Percentiles rank a stretch among this genome's conserved stretches.
phyloP scores from a whole-genome alignment of 2,113 vertebrate genomes.

The Gavia stellata region DNA sequence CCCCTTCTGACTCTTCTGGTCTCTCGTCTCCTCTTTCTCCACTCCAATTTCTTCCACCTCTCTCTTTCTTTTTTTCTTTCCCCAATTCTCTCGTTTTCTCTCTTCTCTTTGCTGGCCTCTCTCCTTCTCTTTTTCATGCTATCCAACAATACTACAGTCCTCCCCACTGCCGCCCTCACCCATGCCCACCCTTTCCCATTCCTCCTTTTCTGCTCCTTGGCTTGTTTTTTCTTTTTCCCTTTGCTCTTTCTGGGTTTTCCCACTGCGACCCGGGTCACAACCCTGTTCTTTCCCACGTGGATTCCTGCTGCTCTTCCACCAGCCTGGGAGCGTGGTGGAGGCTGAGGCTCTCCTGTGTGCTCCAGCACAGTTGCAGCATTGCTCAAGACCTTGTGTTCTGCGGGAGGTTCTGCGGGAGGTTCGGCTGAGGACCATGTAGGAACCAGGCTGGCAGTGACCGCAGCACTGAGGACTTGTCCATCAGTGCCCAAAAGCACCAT shows the following conservation, averaged over 20 bases:
- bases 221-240: background rate
- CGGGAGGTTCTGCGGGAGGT: background rate
- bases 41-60: background rate
- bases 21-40: background rate
- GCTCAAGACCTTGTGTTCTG: background rate
- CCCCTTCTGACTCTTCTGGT: background rate
- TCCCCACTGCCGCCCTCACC: background rate
- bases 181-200: background rate
- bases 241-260: background rate
- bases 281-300: background rate
- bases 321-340: background rate
- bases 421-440: background rate
- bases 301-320: background rate
- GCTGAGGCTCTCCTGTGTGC: background rate
- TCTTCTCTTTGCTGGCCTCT: background rate
- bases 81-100: background rate
- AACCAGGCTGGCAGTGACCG: background rate
- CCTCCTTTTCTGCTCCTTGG: background rate
- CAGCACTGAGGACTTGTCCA: background rate
- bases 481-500: background rate
- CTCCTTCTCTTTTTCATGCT: background rate
- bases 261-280: fast-evolving
- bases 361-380: background rate
- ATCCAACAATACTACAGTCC: background rate
- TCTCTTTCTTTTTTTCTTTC: background rate